Evolutionary conservation across 2,888 invertebrate species (phyloP), one percentile per base, ranked within the genome.

Genomic region (Tuberolachnus salignus): DNA sequence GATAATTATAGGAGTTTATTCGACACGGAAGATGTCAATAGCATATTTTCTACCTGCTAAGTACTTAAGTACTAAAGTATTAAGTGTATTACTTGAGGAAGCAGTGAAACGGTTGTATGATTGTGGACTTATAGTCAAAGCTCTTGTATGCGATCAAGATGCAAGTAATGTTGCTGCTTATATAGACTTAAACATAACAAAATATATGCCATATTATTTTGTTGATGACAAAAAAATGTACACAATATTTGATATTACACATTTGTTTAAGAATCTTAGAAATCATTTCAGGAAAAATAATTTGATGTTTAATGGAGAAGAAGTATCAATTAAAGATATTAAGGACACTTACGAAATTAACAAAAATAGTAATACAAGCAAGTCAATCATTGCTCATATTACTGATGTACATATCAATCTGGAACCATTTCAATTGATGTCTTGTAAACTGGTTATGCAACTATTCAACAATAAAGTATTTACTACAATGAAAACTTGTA

Each of bases 1-100:
- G 53, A 82, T 83, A 82, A 55, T 83, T 11, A 80, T 82, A 46
- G 83, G 83, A 6, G 63, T 83, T 1, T 81, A 80, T 26, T 81
- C 81, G 9, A 57, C 81, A 16, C 84, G 83, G 83, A 83, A 83
- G 70, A 83, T 83, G 53, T 82, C 83, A n/a, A n/a, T n/a, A n/a
- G n/a, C n/a, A n/a, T n/a, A n/a, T n/a, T n/a, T n/a, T n/a, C n/a
- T n/a, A n/a, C n/a, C n/a, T n/a, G n/a, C 81, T 82, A 16, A 42
- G 80, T 59, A 81, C 81, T 16, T 66, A 46, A 16, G 66, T 66
- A n/a, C 26, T 16, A 49, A 9, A 16, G 42, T 59, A 10, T 42
- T 80, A 80, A 57, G 59, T 49, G 73, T 57, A 14, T 63, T 83
- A 19, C 26, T 73, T 42, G 72, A 81, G 70, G n/a, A 51, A 75